Conservation (phyloP, 2,888 invertebrate genomes). For the Pristionchus exspectatus region DNA sequence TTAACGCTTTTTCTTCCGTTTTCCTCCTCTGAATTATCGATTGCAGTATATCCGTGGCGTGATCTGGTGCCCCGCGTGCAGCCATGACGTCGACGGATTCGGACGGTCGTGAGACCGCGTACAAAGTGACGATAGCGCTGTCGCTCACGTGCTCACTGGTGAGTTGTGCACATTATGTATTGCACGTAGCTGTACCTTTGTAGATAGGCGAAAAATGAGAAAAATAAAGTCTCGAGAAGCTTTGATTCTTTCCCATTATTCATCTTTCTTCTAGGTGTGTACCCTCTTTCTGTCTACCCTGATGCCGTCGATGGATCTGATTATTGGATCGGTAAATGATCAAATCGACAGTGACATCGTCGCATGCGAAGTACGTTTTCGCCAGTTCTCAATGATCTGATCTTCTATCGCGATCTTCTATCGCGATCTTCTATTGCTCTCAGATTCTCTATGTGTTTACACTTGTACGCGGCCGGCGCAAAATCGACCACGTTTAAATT, state of each 20-base stretch:
- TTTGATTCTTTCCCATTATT: background rate
- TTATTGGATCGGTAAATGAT: constrained; percentile 42
- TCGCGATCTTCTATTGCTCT: background rate
- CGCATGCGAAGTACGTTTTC: constrained; percentile 24
- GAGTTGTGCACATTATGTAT: background rate
- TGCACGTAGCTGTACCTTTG: background rate
- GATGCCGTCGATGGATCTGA: constrained; percentile 41
- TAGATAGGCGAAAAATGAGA: too few relatives aligned
- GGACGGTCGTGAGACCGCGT: constrained; percentile 49
- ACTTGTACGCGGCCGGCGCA: too few relatives aligned
- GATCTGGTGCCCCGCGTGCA: background rate
- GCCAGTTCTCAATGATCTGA: background rate
- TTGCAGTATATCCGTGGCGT: background rate
- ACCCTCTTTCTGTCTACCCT: constrained; percentile 9
- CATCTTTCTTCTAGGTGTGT: constrained; percentile 19
- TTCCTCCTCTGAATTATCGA: background rate
- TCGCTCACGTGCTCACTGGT: constrained; percentile 47
- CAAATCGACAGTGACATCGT: constrained; percentile 17
- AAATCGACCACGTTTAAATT: background rate
- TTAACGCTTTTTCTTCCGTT: background rate
- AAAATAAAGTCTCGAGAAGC: background rate
- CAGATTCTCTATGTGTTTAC: too few relatives aligned
- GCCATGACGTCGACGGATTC: constrained; percentile 39
- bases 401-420: background rate
- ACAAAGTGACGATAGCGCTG: constrained; percentile 30